A percentile compares a stretch with the other conserved stretches of the same genome.
Conservation (phyloP, 2,797 vertebrate species). For the Bradypus variegatus region DNA sequence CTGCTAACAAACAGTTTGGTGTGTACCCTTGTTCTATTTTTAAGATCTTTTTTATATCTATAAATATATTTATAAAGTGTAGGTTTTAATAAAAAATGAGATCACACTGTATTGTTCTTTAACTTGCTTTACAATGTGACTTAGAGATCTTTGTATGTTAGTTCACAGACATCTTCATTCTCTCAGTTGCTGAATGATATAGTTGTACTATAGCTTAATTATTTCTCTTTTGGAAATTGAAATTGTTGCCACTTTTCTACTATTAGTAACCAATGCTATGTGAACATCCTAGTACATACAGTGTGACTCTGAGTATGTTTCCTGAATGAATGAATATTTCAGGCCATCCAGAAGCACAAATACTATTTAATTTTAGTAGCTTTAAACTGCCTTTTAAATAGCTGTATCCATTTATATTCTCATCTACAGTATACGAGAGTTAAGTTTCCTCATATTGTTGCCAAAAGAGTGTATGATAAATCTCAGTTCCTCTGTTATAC, state of each 20-base stretch:
- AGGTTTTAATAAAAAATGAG: not conserved
- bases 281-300: not conserved
- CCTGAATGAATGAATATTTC: not conserved
- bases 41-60: no score
- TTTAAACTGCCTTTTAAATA: constrained; percentile 11
- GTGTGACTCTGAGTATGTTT: not conserved
- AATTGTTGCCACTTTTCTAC: not conserved
- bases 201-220: not conserved
- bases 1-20: not conserved
- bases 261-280: not conserved
- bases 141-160: not conserved
- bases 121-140: not conserved
- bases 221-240: not conserved
- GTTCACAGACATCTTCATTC: not conserved
- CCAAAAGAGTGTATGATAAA: constrained; percentile 7
- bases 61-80: not conserved
- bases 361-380: not conserved
- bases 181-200: not conserved
- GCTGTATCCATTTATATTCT: not conserved
- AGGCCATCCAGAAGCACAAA: constrained; percentile 11
- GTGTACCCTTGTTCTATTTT: not conserved
- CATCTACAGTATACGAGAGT: not conserved
- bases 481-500: not conserved
- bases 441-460: not conserved
- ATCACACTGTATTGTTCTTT: not conserved